Base-by-base conservation (phyloP, 2,113 vertebrate genomes). In the Phaethornis superciliosus region DNA sequence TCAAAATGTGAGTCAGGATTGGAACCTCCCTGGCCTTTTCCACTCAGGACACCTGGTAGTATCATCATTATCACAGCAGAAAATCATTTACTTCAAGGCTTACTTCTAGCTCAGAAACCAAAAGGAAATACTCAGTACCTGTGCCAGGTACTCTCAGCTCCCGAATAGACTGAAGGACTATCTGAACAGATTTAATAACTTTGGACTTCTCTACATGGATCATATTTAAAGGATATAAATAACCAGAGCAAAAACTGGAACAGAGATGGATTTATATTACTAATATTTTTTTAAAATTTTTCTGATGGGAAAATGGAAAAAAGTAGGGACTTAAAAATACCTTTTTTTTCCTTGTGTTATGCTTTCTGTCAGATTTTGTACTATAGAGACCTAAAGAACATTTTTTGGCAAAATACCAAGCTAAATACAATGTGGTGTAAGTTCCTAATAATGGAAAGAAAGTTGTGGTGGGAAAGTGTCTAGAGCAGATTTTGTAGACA, bases 361-460 rank as follows among this genome's bases (percentile, higher is more conserved):
- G 89, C 81, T 98, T 97, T 97, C 95, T 96, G 95, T 97, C 94
- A 97, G 93, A 85, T 92, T 96, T 76, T 93, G 93, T 96, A 95
- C 96, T 96, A 96, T 92, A 24, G 91, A 96, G 96, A 97, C 93
- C 85, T 81, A 94, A 80, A 75, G 81, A 97, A 95, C 83, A 84
- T 92, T 93, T 93, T 84, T 52, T 98, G 97, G 97, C 94, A 93
- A 95, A 82, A 85, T 55, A 94, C 96, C 97, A 98, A 97, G 62
- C 89, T 90, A 98, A 98, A 97, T 92, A 98, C 58, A 42, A 95
- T 67, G 71, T 71, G 75, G 96, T 95, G 85, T 94, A 97, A 97
- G 89, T 46, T 65, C 93, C 96, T 97, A 97, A 97, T 98, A 96
- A 96, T 96, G 97, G 95, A 97, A 97, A 96, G 83, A 88, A 92